These are phyloP conservation scores for Callimorpha dominula DNA, from an alignment of 2,888 invertebrate genomes.

Conservation along the genomic window DNA sequence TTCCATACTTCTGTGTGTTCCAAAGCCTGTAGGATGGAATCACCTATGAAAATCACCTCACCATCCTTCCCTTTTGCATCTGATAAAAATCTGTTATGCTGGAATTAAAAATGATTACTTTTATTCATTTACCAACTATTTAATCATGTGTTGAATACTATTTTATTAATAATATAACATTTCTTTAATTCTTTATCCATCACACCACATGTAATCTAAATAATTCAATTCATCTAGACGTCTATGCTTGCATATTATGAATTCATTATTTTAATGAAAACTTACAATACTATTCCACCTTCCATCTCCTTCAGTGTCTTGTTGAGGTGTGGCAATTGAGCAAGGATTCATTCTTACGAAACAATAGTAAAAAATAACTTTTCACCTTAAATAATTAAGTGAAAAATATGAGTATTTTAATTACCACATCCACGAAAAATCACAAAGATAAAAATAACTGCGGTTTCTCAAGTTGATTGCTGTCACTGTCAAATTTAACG, in stretches of 20 bases:
- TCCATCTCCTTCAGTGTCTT: slow-evolving; percentile 94
- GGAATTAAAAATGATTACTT: slow-evolving; percentile 62
- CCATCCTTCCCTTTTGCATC: slow-evolving; percentile 96
- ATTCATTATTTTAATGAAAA: slow-evolving; percentile 34
- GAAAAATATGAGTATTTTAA: slow-evolving; percentile 24
- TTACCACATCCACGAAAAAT: slow-evolving; percentile 43
- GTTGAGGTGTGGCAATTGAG: slow-evolving; percentile 89
- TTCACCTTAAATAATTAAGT: slow-evolving; percentile 39
- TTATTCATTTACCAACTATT: neutral
- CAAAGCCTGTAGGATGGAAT: slow-evolving; percentile 94
- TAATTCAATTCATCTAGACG: slow-evolving; percentile 4
- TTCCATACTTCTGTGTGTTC: slow-evolving; percentile 96
- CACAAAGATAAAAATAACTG: slow-evolving; percentile 46
- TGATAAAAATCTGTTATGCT: slow-evolving; percentile 95
- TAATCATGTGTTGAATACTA: neutral
- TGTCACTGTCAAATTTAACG: slow-evolving; percentile 37
- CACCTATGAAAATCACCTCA: slow-evolving; percentile 96
- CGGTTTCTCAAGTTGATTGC: slow-evolving; percentile 42
- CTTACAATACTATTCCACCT: slow-evolving; percentile 93
- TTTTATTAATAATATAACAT: neutral
- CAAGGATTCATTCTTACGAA: slow-evolving; percentile 89
- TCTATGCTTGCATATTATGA: slow-evolving; percentile 4
- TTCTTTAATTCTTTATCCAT: neutral
- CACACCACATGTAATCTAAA: neutral
- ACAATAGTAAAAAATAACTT: slow-evolving; percentile 26